Evolutionary conservation across 2,113 vertebrate genomes (phyloP).

Genomic region (Colinus virginianus): DNA sequence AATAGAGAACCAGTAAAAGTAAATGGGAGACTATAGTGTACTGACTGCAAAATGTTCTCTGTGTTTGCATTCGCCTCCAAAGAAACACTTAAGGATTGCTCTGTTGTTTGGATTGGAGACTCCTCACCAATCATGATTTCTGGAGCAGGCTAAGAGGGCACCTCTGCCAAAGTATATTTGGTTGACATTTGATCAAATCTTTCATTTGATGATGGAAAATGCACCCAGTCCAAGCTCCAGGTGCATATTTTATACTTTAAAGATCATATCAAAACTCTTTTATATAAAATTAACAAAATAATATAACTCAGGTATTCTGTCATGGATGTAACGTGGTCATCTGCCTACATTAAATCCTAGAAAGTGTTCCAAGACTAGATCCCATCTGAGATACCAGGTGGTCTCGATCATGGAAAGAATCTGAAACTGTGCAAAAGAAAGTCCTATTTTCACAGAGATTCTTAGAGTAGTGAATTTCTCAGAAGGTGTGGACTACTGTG

Average conservation of each 20-base stretch:
- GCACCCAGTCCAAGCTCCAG: not conserved
- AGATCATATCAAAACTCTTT: not conserved
- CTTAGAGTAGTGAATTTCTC: not conserved
- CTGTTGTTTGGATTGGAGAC: not conserved
- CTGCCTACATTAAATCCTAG: not conserved
- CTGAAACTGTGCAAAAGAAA: slow-evolving; percentile 25
- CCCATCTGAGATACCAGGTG: not conserved
- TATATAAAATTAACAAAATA: not conserved
- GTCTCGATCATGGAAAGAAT: not conserved
- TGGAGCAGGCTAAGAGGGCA: not conserved
- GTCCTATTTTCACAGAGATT: slow-evolving; percentile 2
- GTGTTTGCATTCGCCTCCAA: not conserved
- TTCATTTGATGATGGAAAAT: not conserved
- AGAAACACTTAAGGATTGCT: not conserved
- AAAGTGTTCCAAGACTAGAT: not conserved
- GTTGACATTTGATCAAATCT: not conserved
- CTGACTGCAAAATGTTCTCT: not conserved
- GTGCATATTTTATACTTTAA: not conserved
- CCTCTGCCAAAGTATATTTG: not conserved
- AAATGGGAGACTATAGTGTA: not conserved
- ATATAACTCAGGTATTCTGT: not conserved
- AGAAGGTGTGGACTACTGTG: slow-evolving; percentile 15
- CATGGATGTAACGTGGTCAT: not conserved
- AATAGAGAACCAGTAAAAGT: not conserved
- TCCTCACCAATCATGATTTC: not conserved